Evolutionary conservation across 1,140 invertebrate species (phyloP), one percentile per base, ranked within the genome.

Genomic region (Bombus balteatus): DNA sequence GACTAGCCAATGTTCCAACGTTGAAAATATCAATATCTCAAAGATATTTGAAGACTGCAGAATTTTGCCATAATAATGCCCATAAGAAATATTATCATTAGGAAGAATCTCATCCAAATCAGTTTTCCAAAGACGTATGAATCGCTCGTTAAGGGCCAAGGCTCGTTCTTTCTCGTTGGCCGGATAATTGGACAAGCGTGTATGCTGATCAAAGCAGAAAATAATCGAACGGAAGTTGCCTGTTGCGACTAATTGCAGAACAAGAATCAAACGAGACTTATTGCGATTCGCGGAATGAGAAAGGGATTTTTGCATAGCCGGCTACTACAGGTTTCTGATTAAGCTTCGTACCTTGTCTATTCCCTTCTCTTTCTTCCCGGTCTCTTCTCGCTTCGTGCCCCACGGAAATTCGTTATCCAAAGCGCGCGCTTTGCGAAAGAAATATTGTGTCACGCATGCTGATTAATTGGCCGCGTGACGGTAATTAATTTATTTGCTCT

Each of bases 181-280:
- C 41, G 43, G 39, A 25, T 85, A 85, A 85, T 85, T 73, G 83
- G 57, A 81, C 83, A 57, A 57, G 57, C 41, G 59, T n/a, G 39
- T 73, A 41, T 18, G 71, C 39, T 10, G 71, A 37, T 57, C 43
- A 70, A 66, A 73, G 68, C 22, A 25, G 59, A 73, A 78, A 53
- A 74, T 81, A 62, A 85, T 85, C 71, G 57, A 39, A 39, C 83
- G 83, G 83, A 85, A 74, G 83, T 81, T 22, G 83, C 32, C 68
- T 37, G 84, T 81, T 85, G 34, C 53, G 59, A 62, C 34, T 85
- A 81, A 85, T 85, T 85, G 78, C 84, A 28, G 62, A 77, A 77
- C 73, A 68, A 83, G 72, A 77, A 68, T 75, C 59, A 68, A 77
- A 77, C 57, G 62, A 68, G 81, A 77, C 59, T 77, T 68, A 77